phyloP scores from a whole-genome alignment of 2,888 invertebrate genomes.

The Scaeva pyrastri region DNA sequence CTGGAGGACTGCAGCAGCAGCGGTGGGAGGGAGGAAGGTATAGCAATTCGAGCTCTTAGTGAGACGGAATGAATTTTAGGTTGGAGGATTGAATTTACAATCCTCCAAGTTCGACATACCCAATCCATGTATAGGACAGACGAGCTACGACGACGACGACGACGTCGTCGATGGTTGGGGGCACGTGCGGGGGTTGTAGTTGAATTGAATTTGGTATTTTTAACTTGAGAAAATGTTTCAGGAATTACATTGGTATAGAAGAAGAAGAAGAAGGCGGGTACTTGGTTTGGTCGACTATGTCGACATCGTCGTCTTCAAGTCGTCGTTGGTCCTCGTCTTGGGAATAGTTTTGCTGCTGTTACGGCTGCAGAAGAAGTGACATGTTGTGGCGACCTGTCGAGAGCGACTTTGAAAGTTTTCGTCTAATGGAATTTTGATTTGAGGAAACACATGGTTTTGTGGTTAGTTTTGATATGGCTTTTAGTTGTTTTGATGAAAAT shows the following conservation, averaged over 20 bases:
- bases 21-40: neutral
- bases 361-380: conserved; percentile 12
- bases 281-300: neutral
- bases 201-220: conserved; percentile 56
- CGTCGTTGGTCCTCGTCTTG: neutral
- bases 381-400: conserved; percentile 62
- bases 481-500: conserved; percentile 61
- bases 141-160: neutral
- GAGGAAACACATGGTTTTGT: conserved; percentile 56
- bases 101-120: conserved; percentile 6
- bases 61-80: conserved; percentile 28
- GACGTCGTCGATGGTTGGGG: too few species aligned
- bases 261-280: neutral
- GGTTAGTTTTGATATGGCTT: conserved; percentile 65
- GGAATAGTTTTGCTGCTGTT: neutral
- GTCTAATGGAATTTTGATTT: conserved; percentile 68
- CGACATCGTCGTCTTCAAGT: neutral
- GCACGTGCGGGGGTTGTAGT: neutral
- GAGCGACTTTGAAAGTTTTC: conserved; percentile 62
- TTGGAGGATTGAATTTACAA: conserved; percentile 49
- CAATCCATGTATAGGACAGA: neutral
- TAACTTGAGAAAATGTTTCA: conserved; percentile 38
- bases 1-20: neutral
- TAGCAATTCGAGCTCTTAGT: neutral
- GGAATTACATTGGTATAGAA: conserved; percentile 13